Conservation (phyloP, 2,888 invertebrate genomes). For the Adela reaumurella region DNA sequence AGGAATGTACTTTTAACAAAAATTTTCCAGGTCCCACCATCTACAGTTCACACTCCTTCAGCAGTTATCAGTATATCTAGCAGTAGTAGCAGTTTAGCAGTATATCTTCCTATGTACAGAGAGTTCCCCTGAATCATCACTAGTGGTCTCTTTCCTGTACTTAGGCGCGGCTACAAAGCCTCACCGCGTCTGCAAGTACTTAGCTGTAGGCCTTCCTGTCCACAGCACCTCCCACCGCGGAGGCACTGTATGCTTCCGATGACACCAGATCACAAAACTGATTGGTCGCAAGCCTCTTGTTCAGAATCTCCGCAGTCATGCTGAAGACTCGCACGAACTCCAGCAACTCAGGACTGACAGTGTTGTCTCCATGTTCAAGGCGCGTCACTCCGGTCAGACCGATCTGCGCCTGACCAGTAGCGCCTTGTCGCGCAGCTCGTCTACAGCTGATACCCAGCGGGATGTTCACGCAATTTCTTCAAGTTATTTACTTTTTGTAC, state of each 20-base stretch:
- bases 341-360: no score
- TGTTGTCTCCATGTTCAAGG: constrained; percentile 67
- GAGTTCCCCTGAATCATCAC: constrained; percentile 11
- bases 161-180: constrained; percentile 30
- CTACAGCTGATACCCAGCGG: constrained; percentile 81
- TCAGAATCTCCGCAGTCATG: constrained; percentile 37
- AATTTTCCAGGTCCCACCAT: no score
- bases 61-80: no score
- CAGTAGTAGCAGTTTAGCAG: no score
- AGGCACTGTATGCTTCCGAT: constrained; percentile 20
- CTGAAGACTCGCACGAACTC: no score
- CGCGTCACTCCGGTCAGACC: constrained; percentile 64
- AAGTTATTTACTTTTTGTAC: no score
- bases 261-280: constrained; percentile 36
- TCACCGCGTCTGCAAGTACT: constrained; percentile 39
- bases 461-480: constrained; percentile 72
- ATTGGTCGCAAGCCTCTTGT: constrained; percentile 29
- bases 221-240: constrained; percentile 22
- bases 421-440: constrained; percentile 66
- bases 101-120: no score
- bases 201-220: constrained; percentile 35
- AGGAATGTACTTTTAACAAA: no score
- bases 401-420: constrained; percentile 66
- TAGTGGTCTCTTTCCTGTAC: constrained; percentile 16
- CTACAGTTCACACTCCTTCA: no score